These are phyloP conservation scores for Chamaetylas fuelleborni DNA, from an alignment of 2,113 vertebrate species.

Conservation along the genomic window DNA sequence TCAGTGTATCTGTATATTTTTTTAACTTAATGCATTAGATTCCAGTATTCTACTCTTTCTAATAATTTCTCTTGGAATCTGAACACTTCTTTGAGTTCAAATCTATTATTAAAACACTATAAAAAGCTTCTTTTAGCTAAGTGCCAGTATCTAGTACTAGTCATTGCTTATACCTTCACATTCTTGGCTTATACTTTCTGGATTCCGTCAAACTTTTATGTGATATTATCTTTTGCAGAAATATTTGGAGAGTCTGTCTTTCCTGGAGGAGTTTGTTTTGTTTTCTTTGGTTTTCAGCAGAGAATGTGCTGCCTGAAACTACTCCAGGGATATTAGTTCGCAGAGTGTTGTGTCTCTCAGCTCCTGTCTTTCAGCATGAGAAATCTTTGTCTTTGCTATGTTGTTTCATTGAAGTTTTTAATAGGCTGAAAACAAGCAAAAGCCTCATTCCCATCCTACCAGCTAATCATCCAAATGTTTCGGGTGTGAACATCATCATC, in stretches of 20 bases:
- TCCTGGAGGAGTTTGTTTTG: neutral
- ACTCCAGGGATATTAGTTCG: neutral
- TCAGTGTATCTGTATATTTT: neutral
- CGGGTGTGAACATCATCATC: neutral
- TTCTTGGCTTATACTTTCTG: neutral
- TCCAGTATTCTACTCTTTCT: neutral
- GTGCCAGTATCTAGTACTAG: neutral
- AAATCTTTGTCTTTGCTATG: neutral
- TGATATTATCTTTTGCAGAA: neutral
- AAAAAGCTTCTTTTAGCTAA: neutral
- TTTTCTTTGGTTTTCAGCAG: neutral
- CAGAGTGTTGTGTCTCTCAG: neutral
- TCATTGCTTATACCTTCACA: neutral
- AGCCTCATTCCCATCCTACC: neutral
- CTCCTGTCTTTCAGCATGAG: neutral
- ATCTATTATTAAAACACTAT: neutral
- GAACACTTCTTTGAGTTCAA: neutral
- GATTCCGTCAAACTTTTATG: neutral
- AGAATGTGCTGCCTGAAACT: neutral
- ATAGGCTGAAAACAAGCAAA: neutral
- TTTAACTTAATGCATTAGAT: neutral
- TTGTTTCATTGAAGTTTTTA: neutral
- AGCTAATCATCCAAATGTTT: neutral
- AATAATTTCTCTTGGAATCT: neutral
- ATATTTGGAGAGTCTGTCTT: neutral